A percentile compares a stretch with the other conserved stretches of the same genome.
Evolutionary conservation across 1,140 invertebrate genomes (phyloP).

Genomic region (Phenacoccus solenopsis): DNA sequence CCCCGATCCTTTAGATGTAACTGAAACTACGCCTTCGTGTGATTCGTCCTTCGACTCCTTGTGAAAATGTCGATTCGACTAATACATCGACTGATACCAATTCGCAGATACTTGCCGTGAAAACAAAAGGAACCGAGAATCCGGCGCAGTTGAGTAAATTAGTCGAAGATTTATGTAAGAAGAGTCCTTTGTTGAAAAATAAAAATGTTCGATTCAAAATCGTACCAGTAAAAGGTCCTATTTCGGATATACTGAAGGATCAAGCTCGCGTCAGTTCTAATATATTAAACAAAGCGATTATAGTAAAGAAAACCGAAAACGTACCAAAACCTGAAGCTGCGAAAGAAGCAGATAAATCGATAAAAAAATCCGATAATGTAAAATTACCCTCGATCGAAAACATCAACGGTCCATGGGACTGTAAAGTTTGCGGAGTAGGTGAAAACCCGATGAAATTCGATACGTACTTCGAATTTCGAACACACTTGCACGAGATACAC

Average conservation of each 20-base stretch:
- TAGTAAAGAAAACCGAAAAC: neutral
- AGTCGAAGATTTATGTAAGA: constrained; percentile 1
- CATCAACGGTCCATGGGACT: constrained; percentile 49
- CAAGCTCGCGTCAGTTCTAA: neutral
- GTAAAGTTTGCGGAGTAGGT: constrained; percentile 48
- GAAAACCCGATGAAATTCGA: constrained; percentile 52
- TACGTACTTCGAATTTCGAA: constrained; percentile 59
- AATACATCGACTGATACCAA: neutral
- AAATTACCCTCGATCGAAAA: constrained; percentile 28
- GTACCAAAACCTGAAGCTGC: neutral
- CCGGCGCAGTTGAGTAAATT: neutral
- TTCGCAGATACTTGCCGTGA: neutral
- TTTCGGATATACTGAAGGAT: neutral
- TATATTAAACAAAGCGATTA: neutral
- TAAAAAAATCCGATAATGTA: neutral
- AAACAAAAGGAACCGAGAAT: neutral
- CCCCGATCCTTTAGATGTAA: neutral
- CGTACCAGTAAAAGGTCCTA: neutral
- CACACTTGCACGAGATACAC: constrained; percentile 67
- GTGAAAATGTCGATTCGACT: neutral
- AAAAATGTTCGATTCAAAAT: constrained; percentile 1
- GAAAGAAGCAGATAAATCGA: neutral
- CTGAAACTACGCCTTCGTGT: neutral
- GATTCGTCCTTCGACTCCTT: neutral
- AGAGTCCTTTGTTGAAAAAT: neutral